phyloP scores from a whole-genome alignment of 2,113 vertebrate species.

The Arvicanthis niloticus region DNA sequence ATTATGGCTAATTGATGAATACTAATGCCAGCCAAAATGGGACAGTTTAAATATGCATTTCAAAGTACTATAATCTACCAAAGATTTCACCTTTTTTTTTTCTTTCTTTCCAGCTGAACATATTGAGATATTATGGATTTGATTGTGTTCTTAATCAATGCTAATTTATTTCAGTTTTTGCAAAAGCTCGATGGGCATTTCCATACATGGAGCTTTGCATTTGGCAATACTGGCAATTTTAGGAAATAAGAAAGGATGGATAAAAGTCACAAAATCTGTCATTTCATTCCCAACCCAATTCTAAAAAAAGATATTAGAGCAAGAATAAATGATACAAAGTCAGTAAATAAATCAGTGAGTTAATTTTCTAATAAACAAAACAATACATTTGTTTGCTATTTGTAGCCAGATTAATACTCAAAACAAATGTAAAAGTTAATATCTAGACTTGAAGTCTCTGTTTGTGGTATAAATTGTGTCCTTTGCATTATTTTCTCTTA shows the following conservation, averaged over 20 bases:
- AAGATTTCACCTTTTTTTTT: background rate
- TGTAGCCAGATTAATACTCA: background rate
- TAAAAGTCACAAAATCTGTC: background rate
- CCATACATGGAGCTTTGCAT: background rate
- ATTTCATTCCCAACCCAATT: constrained; percentile 40
- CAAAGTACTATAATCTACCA: background rate
- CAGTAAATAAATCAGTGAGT: background rate
- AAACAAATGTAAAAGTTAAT: constrained; percentile 12
- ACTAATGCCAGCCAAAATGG: background rate
- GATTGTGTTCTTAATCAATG: background rate
- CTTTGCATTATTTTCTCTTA: background rate
- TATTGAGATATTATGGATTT: background rate
- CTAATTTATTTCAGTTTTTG: constrained; percentile 29
- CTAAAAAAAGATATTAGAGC: background rate
- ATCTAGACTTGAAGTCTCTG: background rate
- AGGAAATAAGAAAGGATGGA: background rate
- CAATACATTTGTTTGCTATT: background rate
- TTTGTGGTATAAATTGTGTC: background rate
- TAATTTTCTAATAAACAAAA: constrained; percentile 36
- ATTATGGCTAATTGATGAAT: constrained; percentile 15
- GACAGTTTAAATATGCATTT: background rate
- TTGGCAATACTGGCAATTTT: background rate
- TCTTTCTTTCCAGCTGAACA: background rate
- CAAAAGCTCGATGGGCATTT: background rate
- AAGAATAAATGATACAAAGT: background rate